Percentiles rank a stretch among this genome's conserved stretches.
These are phyloP conservation scores for Anodontia alba DNA, from an alignment of 2,888 invertebrate species.

Conservation along the genomic window DNA sequence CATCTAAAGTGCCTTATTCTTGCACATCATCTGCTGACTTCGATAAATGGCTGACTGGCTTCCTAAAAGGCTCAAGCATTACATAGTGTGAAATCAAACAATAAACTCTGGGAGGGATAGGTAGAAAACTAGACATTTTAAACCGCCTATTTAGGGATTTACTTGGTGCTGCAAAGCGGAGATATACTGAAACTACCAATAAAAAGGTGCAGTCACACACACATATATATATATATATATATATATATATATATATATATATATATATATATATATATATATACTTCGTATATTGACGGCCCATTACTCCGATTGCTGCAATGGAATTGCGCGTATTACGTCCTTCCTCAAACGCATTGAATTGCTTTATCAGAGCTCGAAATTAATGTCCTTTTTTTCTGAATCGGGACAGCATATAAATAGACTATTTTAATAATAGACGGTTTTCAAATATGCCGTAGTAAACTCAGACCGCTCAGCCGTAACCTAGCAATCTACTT, in stretches of 20 bases:
- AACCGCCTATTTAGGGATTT: slow-evolving; percentile 38
- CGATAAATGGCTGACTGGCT: slow-evolving; percentile 7
- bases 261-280: too few relatives aligned
- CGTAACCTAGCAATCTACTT: too few relatives aligned
- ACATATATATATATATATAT: too few relatives aligned
- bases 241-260: too few relatives aligned
- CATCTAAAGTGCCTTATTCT: slow-evolving; percentile 40
- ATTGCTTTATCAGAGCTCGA: neutral
- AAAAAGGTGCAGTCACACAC: slow-evolving; percentile 36
- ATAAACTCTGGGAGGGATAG: slow-evolving; percentile 42
- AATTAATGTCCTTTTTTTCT: too few relatives aligned
- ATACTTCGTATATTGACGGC: slow-evolving; percentile 31
- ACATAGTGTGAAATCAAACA: slow-evolving; percentile 28
- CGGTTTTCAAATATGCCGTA: too few relatives aligned
- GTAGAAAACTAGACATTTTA: slow-evolving; percentile 37
- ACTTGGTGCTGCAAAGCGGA: slow-evolving; percentile 9
- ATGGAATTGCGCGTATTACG: neutral
- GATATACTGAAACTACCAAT: slow-evolving; percentile 34
- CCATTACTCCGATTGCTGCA: slow-evolving; percentile 14
- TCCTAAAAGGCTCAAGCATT: neutral
- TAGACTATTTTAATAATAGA: too few relatives aligned
- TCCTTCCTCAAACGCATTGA: neutral
- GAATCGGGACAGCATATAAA: too few relatives aligned
- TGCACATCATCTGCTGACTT: slow-evolving; percentile 32
- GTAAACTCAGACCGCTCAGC: too few relatives aligned